Percentiles rank a stretch among this genome's conserved stretches.
phyloP scores from a whole-genome alignment of 1,140 invertebrate species.

The Metaphire vulgaris region DNA sequence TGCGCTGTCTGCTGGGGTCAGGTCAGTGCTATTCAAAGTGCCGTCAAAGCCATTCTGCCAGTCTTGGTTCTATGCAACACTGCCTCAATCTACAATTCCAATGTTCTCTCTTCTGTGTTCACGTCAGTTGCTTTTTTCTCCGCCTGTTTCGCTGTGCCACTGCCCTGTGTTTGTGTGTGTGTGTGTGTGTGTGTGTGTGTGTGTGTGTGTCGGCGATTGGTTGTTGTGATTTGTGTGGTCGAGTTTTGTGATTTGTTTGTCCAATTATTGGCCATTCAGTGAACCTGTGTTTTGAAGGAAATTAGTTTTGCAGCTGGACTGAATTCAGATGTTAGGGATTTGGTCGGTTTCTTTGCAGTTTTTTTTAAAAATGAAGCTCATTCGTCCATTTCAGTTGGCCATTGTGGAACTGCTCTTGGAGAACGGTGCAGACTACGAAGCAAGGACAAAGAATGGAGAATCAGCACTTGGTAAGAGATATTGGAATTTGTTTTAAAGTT shows the following conservation, averaged over 20 bases:
- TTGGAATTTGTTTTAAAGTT: too few species aligned
- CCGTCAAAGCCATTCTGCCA: not conserved
- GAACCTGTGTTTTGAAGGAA: too few species aligned
- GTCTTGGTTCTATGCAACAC: not conserved
- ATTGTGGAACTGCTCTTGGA: slow-evolving; percentile 87
- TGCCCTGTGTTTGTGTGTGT: not conserved
- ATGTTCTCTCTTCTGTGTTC: not conserved
- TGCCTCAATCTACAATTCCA: not conserved
- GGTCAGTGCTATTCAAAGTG: slow-evolving; percentile 63
- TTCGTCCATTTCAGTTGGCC: slow-evolving; percentile 73
- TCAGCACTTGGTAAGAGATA: slow-evolving; percentile 76
- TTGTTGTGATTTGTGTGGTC: not conserved
- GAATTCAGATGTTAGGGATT: too few species aligned
- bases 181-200: slow-evolving; percentile 1
- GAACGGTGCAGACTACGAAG: slow-evolving; percentile 92
- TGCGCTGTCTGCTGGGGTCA: slow-evolving; percentile 88
- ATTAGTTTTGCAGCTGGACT: too few species aligned
- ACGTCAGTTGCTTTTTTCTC: not conserved
- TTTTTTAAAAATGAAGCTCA: too few species aligned
- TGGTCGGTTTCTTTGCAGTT: too few species aligned
- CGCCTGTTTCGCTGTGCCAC: not conserved
- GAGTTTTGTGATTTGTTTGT: too few species aligned
- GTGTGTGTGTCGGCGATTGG: not conserved
- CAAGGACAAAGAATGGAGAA: slow-evolving; percentile 92
- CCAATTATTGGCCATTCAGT: too few species aligned